Base-by-base conservation (phyloP, 2,888 invertebrate species). In the Harpalus rubripes region DNA sequence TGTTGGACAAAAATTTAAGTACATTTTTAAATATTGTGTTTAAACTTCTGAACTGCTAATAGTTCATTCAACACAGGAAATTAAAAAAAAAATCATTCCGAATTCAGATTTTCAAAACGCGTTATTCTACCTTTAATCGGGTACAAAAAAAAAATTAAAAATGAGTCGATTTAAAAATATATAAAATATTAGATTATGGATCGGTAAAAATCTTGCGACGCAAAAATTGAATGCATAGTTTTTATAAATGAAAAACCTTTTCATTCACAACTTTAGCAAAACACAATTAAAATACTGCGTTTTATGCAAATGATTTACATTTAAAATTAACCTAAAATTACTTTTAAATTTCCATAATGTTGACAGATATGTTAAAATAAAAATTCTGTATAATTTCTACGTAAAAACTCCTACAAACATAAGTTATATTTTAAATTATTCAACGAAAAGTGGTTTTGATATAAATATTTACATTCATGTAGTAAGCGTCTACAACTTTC, bases 401-500 rank as follows among this genome's bases (percentile, higher is more conserved):
- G 44, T 52, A 52, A 52, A 52, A 52, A 8, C 44, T 52, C 12
- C 8, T 52, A 12, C 44, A 12, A 52, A 52, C 44, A 52, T 52
- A 52, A 12, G 10, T 52, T 52, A 52, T 52, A 12, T 52, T 52
- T 52, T 52, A 52, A 52, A 52, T 52, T 52, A 52, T 52, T 52
- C 44, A 52, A 12, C 12, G 44, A 52, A 52, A 52, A 10, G 44
- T 52, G 10, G 10, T 52, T 52, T 52, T 52, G 44, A 52, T 52
- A 52, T 12, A 32, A 32, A 32, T 59, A 59, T 59, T 59, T 59
- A 18, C 59, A 56, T n/a, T 56, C 32, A 32, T 32, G 32, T 32
- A 32, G 32, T 32, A 32, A 32, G 32, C 8, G 63, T 63, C 8
- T 63, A 16, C 18, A 78, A 78, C 78, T 78, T 78, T 78, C 78